Evolutionary conservation across 2,888 invertebrate genomes (phyloP), one percentile per base, ranked within the genome.

Genomic region (Thymelicus acteon): DNA sequence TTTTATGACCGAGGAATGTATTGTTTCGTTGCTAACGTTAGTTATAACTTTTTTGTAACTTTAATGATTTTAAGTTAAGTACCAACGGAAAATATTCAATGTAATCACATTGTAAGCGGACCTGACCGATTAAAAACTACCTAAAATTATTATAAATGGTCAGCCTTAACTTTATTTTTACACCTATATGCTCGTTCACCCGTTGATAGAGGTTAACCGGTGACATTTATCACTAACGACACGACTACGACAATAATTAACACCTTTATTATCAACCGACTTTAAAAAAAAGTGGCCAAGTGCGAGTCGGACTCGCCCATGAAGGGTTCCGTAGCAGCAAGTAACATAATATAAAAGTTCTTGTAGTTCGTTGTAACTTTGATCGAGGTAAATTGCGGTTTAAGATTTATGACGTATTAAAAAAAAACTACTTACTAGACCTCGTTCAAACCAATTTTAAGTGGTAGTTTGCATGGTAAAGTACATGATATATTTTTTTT

Each of bases 141-240:
- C 49, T 71, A 57, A 72, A 63, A 72, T 72, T 70, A 72, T 71
- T 81, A 79, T 78, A 72, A 80, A 78, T 73, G 69, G 64, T 62
- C 72, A 87, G 73, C 87, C 87, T 88, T 85, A 84, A 81, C 81
- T 83, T 87, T 86, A 87, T 87, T 88, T 86, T 85, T 83, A 80
- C 80, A 79, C 82, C 72, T 72, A 69, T 75, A 72, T 77, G 85
- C 81, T 80, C 85, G 81, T 86, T 86, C 84, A 87, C 84, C 85
- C 82, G 80, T 79, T 73, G 74, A 71, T 60, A 48, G 74, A 69
- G 70, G 67, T 31, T 48, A 65, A 64, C 67, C 57, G 67, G 61
- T 60, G n/a, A 13, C 39, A 19, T 60, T 69, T 68, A 71, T n/a
- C 47, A 8, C 13, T 6, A 7, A 72, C 74, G 75, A 72, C 24